Percentiles rank a stretch among this genome's conserved stretches.
Conservation (phyloP, 2,797 vertebrate species). For the Odontamblyopus rebecca region DNA sequence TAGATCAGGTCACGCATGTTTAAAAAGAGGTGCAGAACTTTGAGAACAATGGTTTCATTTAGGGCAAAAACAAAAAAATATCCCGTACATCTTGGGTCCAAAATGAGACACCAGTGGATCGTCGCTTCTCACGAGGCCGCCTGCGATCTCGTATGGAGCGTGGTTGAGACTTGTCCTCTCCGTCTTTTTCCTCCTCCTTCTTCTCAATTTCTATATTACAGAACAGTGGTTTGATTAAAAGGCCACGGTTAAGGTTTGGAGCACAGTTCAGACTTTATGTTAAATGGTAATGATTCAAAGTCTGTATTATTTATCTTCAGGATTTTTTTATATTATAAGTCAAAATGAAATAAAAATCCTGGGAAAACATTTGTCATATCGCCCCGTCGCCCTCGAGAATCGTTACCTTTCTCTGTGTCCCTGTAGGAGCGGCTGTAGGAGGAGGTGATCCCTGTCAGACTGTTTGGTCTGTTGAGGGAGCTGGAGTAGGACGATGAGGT, state of each 20-base stretch:
- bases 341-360: no score
- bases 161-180: constrained; percentile 92
- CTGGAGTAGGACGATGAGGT: constrained; percentile 83
- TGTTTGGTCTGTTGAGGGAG: constrained; percentile 92
- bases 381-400: no score
- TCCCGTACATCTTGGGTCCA: constrained; percentile 93
- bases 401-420: constrained; percentile 89
- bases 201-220: constrained; percentile 81
- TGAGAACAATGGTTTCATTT: neutral
- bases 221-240: neutral
- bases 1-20: neutral
- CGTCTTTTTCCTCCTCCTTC: constrained; percentile 94
- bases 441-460: constrained; percentile 93
- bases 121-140: constrained; percentile 94
- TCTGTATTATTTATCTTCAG: no score
- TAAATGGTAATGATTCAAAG: no score
- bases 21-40: constrained; percentile 1
- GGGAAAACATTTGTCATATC: no score
- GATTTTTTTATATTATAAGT: no score
- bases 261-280: no score
- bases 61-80: neutral
- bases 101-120: constrained; percentile 94
- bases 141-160: constrained; percentile 95
- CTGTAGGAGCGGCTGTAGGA: constrained; percentile 89
- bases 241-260: no score